phyloP scores from a whole-genome alignment of 2,888 invertebrate species.

The Patella pellucida region DNA sequence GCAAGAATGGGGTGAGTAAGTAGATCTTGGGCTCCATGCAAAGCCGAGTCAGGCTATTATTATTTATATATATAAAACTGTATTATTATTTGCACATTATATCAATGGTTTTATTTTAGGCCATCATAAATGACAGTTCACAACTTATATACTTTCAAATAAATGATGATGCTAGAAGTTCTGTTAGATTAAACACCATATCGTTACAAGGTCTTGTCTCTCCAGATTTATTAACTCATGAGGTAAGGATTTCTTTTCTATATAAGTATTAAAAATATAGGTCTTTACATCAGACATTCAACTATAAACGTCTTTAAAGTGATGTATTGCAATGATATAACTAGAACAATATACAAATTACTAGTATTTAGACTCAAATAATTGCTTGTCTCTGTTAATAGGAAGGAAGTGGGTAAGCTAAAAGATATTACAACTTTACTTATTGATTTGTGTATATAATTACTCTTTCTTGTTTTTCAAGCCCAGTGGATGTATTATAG shows the following conservation, averaged over 20 bases:
- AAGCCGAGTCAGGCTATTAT: neutral
- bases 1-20: too few relatives aligned
- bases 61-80: slow-evolving; percentile 20
- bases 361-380: too few relatives aligned
- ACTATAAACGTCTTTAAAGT: neutral
- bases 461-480: slow-evolving; percentile 24
- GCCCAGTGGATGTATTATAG: slow-evolving; percentile 45
- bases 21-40: too few relatives aligned
- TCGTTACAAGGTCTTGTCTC: slow-evolving; percentile 49
- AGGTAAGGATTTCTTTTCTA: slow-evolving; percentile 39
- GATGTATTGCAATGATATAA: too few relatives aligned
- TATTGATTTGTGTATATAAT: too few relatives aligned
- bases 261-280: neutral
- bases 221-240: slow-evolving; percentile 57
- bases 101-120: slow-evolving; percentile 8
- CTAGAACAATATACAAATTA: too few relatives aligned
- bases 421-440: too few relatives aligned
- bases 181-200: slow-evolving; percentile 37
- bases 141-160: slow-evolving; percentile 21
- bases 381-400: too few relatives aligned
- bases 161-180: slow-evolving; percentile 31
- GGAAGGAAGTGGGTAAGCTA: too few relatives aligned
- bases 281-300: neutral
- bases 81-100: slow-evolving; percentile 17
- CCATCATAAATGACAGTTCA: slow-evolving; percentile 17